phyloP scores from a whole-genome alignment of 2,797 vertebrate species.

The Amniataba percoides region DNA sequence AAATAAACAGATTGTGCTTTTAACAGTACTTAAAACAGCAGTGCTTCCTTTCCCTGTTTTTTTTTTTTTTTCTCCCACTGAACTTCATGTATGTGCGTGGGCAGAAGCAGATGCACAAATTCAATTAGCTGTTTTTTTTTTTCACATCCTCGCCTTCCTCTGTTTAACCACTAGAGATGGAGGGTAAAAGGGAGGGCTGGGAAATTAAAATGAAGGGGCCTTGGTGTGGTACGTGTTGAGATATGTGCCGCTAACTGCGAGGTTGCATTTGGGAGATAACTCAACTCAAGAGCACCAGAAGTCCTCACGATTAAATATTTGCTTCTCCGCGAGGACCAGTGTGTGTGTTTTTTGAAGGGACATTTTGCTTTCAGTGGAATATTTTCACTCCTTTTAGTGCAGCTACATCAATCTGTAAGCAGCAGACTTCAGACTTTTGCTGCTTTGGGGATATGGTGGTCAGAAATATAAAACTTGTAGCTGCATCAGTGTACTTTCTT shows the following conservation, averaged over 20 bases:
- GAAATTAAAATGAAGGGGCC: conserved; percentile 76
- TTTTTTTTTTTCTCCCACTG: conserved; percentile 40
- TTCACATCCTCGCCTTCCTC: conserved; percentile 58
- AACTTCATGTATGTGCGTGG: conserved; percentile 69
- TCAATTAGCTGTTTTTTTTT: conserved; percentile 78
- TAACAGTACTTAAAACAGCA: too few species aligned
- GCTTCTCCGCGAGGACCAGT: conserved; percentile 61
- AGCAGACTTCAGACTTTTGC: conserved; percentile 42
- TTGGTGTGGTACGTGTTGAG: conserved; percentile 69
- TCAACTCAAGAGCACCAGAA: conserved; percentile 58
- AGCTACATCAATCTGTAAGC: conserved; percentile 51
- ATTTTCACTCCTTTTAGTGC: conserved; percentile 43
- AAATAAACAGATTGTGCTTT: too few species aligned
- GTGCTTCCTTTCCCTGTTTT: conserved; percentile 29
- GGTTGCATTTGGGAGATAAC: conserved; percentile 74
- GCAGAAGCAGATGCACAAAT: conserved; percentile 78
- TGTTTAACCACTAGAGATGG: conserved; percentile 77
- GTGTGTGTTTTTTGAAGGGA: conserved; percentile 56
- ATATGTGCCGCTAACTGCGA: conserved; percentile 79
- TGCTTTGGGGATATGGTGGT: conserved; percentile 41
- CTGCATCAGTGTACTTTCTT: conserved; percentile 6
- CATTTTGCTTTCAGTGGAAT: conserved; percentile 57
- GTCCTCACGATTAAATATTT: conserved; percentile 69
- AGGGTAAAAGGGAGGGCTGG: conserved; percentile 51
- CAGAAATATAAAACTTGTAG: conserved; percentile 17